Conservation (phyloP, 1,140 invertebrate species). For the Lucilia sericata region DNA sequence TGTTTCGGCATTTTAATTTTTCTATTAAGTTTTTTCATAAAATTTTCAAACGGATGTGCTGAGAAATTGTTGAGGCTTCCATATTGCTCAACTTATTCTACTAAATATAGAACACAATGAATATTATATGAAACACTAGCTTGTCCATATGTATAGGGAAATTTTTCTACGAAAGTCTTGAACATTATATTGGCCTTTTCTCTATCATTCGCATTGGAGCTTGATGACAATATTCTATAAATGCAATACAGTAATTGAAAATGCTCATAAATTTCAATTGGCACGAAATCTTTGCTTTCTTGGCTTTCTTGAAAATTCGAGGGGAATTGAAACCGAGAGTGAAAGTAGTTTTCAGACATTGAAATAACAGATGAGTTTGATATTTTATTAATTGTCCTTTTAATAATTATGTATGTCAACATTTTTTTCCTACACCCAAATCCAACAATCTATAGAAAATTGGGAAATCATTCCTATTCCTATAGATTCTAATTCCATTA, state of each 20-base stretch:
- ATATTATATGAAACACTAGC: neutral
- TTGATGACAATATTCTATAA: neutral
- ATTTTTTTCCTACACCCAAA: too few species aligned
- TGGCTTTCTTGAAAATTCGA: too few species aligned
- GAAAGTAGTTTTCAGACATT: too few species aligned
- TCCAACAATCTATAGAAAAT: too few species aligned
- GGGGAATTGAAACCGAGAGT: too few species aligned
- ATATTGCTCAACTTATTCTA: neutral
- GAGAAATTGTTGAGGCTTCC: neutral
- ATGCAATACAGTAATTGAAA: conserved; percentile 11
- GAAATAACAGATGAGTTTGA: too few species aligned
- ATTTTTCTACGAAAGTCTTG: neutral
- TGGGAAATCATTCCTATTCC: too few species aligned
- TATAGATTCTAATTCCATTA: too few species aligned
- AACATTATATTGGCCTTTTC: neutral
- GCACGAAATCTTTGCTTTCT: neutral
- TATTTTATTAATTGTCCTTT: too few species aligned
- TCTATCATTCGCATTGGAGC: neutral
- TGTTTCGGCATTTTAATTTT: neutral
- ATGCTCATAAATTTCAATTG: neutral
- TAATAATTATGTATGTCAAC: too few species aligned
- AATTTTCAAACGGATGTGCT: neutral
- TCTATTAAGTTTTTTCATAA: neutral
- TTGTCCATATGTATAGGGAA: neutral
- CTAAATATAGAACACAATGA: too few species aligned